A percentile compares a stretch with the other conserved stretches of the same genome.
Conservation (phyloP, 2,888 invertebrate species). For the Parnassius mnemosyne region DNA sequence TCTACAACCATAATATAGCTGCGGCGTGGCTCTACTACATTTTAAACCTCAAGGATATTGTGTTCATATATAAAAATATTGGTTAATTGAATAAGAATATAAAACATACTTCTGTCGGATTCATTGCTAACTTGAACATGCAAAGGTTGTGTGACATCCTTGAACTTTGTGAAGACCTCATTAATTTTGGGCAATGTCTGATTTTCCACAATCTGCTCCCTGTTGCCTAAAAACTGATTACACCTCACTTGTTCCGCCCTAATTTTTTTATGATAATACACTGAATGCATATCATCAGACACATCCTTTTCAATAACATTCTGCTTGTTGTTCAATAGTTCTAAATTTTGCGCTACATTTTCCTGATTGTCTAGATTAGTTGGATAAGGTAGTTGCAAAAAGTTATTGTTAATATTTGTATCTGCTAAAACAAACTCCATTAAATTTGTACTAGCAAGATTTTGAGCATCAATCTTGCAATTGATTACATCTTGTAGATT, state of each 20-base stretch:
- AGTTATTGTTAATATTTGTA: slow-evolving; percentile 23
- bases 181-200: slow-evolving; percentile 48
- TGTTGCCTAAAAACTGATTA: slow-evolving; percentile 23
- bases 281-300: slow-evolving; percentile 26
- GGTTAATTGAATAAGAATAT: neutral
- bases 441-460: slow-evolving; percentile 14
- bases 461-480: slow-evolving; percentile 31
- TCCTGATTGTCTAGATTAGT: neutral
- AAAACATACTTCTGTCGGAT: slow-evolving; percentile 46
- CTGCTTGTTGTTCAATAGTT: slow-evolving; percentile 1
- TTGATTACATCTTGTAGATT: slow-evolving; percentile 44
- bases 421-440: slow-evolving; percentile 20
- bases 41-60: no score
- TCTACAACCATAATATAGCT: no score
- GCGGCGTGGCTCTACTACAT: no score
- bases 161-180: slow-evolving; percentile 53
- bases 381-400: slow-evolving; percentile 16
- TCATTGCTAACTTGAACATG: slow-evolving; percentile 48
- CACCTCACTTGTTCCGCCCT: slow-evolving; percentile 44
- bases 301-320: slow-evolving; percentile 1
- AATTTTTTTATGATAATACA: slow-evolving; percentile 55
- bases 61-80: no score
- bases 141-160: slow-evolving; percentile 44
- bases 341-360: neutral
- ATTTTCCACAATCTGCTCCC: slow-evolving; percentile 16